These are phyloP conservation scores for Caenorhabditis sp. DNA, from an alignment of 2,888 invertebrate genomes.

Conservation along the genomic window DNA sequence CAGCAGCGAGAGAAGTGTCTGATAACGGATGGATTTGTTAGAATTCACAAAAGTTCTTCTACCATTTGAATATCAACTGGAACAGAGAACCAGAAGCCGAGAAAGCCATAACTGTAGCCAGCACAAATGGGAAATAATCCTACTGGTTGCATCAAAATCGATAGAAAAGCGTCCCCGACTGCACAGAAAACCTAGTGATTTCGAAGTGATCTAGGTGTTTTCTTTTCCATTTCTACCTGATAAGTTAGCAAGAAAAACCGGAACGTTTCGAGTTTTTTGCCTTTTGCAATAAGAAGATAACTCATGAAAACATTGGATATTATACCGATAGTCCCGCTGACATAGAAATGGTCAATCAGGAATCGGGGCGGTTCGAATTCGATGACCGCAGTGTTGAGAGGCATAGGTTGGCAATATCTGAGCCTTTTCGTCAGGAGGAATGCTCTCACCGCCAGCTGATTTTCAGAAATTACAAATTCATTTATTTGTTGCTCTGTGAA, in stretches of 20 bases:
- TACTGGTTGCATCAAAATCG: conserved; percentile 28
- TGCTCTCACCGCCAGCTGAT: too few relatives aligned
- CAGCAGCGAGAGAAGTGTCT: conserved; percentile 28
- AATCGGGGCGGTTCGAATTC: conserved; percentile 22
- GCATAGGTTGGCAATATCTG: not conserved
- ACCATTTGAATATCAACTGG: conserved; percentile 40
- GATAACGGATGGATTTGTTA: not conserved
- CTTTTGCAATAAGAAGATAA: conserved; percentile 26
- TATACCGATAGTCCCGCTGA: conserved; percentile 15
- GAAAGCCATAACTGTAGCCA: conserved; percentile 22
- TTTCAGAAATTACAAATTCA: too few relatives aligned
- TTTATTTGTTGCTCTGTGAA: too few relatives aligned
- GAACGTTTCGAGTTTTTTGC: conserved; percentile 25
- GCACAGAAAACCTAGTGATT: not conserved
- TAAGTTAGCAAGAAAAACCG: conserved; percentile 21
- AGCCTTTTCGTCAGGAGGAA: too few relatives aligned
- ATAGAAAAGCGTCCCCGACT: too few relatives aligned
- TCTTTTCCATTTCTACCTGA: conserved; percentile 23
- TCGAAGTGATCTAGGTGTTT: too few relatives aligned
- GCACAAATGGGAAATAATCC: conserved; percentile 31
- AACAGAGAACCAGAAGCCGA: conserved; percentile 12
- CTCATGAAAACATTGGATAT: conserved; percentile 18
- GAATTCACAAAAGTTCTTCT: not conserved
- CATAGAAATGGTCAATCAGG: conserved; percentile 29
- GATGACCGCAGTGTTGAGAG: not conserved